Evolutionary conservation across 2,888 invertebrate genomes (phyloP), one percentile per base, ranked within the genome.

Genomic region (Hypolimnas misippus): DNA sequence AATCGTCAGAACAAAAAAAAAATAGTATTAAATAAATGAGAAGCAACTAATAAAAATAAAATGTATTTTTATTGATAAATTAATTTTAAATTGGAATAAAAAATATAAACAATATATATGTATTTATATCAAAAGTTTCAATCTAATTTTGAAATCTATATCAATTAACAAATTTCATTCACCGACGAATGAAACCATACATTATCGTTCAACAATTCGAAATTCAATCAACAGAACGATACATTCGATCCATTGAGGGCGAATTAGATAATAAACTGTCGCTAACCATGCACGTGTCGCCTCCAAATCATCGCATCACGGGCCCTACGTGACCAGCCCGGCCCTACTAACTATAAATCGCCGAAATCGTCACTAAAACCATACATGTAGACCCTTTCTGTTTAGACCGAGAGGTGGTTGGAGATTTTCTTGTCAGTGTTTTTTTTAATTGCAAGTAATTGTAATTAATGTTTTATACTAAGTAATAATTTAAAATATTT

Each of bases 291-390:
- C 83, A 82, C 85, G 86, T 87, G 83, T 87, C 82, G 79, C 82
- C 82, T 81, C 77, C 87, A 84, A 89, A 89, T 89, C 87, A 89
- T 87, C 82, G 82, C 78, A 84, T 86, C 87, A 82, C 46, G 25
- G 75, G 72, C 84, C 74, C 69, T 79, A 89, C 89, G 89, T 89
- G 89, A 89, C 85, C 79, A 75, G 82, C 81, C 81, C 76, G 81
- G 84, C 85, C 81, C 77, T 77, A 73, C 78, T 71, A 64, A 74
- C 84, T 81, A 89, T 90, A 89, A 88, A 89, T 89, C 85, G 85
- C 73, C 71, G 71, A 74, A 75, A 75, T 73, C 70, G 72, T 70
- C 69, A 71, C 77, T 63, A 68, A 12, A 71, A 71, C 87, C 81
- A 78, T 63, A 59, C 31, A 66, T 71, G 46, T 31, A 55, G 76